Conservation (phyloP, 92 coral and sea anemone species). For the Hydrozoanthus gracilis region DNA sequence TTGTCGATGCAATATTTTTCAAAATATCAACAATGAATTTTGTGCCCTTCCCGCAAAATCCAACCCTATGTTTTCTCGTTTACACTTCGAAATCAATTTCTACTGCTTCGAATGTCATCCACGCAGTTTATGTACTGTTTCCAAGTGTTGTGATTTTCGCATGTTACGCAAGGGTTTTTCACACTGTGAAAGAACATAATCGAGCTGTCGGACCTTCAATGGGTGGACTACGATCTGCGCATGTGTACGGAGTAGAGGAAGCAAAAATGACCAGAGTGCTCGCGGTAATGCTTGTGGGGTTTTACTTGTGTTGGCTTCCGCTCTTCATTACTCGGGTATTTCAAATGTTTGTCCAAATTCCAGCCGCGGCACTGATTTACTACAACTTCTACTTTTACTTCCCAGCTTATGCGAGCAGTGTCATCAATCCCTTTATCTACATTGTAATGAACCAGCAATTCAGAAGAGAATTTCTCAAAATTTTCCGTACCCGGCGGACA, state of each 20-base stretch:
- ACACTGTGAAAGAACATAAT: background rate
- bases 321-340: slow-evolving; percentile 4
- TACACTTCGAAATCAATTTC: background rate
- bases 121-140: slow-evolving; percentile 4
- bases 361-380: background rate
- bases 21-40: background rate
- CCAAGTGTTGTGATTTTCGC: background rate
- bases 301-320: background rate
- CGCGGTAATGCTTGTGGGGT: background rate
- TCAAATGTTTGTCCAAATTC: background rate
- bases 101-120: background rate
- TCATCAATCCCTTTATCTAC: slow-evolving; percentile 3
- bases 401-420: slow-evolving; percentile 12
- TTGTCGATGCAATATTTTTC: background rate
- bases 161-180: background rate
- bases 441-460: background rate
- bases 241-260: background rate
- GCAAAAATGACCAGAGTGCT: background rate
- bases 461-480: background rate
- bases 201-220: background rate
- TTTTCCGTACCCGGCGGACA: background rate
- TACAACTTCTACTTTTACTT: background rate
- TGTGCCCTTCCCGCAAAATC: background rate
- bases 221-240: background rate
- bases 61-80: background rate